A percentile compares a stretch with the other conserved stretches of the same genome.
phyloP scores from a whole-genome alignment of 2,113 vertebrate species.

The Pseudopodoces humilis region DNA sequence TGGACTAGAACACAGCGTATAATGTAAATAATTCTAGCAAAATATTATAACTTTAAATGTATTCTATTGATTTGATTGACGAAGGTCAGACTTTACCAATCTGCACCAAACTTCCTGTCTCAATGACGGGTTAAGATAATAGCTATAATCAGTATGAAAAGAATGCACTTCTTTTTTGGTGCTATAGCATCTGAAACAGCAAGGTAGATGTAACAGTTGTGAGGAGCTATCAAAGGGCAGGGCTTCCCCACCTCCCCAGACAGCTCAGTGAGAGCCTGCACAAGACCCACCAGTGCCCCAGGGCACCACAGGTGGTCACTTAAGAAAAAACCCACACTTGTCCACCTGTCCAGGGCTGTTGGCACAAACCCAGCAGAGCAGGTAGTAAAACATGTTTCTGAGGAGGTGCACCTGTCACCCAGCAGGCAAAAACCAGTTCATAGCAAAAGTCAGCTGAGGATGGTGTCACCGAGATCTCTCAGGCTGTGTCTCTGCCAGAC shows the following conservation, averaged over 20 bases:
- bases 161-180: neutral
- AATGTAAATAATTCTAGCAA: neutral
- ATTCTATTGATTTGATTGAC: neutral
- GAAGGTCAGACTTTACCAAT: neutral
- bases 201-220: neutral
- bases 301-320: neutral
- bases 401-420: neutral
- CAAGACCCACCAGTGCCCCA: accelerated
- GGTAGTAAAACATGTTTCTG: neutral
- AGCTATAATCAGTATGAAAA: neutral
- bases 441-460: neutral
- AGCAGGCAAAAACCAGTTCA: neutral
- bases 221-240: neutral
- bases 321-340: neutral
- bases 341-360: neutral
- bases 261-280: neutral
- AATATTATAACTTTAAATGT: neutral
- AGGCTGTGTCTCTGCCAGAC: neutral
- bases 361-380: neutral
- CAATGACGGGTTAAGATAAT: neutral
- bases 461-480: neutral
- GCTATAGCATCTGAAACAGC: neutral
- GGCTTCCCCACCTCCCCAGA: neutral
- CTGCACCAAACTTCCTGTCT: neutral
- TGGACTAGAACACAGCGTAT: neutral